Conservation (phyloP, 2,888 invertebrate genomes). For the Masnerella sp. region DNA sequence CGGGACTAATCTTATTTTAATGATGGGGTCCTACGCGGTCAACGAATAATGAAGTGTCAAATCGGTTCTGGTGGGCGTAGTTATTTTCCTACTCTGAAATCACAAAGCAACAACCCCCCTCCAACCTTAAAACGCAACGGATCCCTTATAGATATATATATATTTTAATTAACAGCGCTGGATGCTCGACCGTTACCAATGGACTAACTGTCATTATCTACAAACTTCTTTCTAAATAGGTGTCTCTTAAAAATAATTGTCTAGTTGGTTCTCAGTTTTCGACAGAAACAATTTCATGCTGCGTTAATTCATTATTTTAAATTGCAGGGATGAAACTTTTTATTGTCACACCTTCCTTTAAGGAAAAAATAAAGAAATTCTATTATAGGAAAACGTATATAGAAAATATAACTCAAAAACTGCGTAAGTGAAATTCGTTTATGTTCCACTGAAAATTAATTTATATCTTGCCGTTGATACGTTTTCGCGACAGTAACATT, state of each 20-base stretch:
- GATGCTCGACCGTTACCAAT: constrained; percentile 67
- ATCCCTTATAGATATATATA: constrained; percentile 68
- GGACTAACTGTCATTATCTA: constrained; percentile 69
- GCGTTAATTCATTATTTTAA: constrained; percentile 33
- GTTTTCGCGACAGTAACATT: too few species aligned
- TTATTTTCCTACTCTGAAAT: constrained; percentile 62
- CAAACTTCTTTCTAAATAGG: constrained; percentile 50
- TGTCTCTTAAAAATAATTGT: constrained; percentile 36
- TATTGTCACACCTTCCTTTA: constrained; percentile 1
- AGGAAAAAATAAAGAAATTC: too few species aligned
- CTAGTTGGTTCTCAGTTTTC: constrained; percentile 38
- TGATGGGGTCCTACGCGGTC: constrained; percentile 74
- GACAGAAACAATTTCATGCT: constrained; percentile 30
- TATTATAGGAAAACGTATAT: too few species aligned
- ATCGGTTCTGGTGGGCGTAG: constrained; percentile 74
- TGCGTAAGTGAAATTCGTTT: too few species aligned
- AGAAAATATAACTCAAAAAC: too few species aligned
- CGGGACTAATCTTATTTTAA: constrained; percentile 77
- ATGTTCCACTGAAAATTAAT: too few species aligned
- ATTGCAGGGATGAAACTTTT: constrained; percentile 6
- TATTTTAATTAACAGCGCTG: constrained; percentile 75
- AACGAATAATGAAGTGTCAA: constrained; percentile 78
- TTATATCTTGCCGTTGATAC: too few species aligned
- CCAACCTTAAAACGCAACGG: constrained; percentile 37
- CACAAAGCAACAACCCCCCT: constrained; percentile 54